These are phyloP conservation scores for Cecidostiba fungosa DNA, from an alignment of 2,888 invertebrate genomes.

Conservation along the genomic window DNA sequence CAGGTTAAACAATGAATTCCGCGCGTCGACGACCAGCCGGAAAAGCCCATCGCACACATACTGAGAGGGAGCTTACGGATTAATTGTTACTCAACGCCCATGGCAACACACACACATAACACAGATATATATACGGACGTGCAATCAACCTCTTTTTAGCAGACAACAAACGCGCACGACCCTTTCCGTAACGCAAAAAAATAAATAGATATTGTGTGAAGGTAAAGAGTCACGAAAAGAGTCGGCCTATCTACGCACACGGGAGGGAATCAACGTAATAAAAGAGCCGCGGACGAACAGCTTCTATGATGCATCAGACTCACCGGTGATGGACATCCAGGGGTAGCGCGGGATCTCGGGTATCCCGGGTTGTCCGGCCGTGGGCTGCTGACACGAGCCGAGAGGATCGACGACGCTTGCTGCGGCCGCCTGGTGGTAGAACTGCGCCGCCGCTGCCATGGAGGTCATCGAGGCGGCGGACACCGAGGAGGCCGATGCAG, in stretches of 20 bases:
- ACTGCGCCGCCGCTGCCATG: constrained; percentile 91
- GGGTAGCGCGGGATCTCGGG: constrained; percentile 96
- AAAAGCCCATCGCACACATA: constrained; percentile 1
- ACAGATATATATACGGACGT: background rate
- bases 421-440: constrained; percentile 91
- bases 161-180: too few species aligned
- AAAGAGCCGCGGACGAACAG: background rate
- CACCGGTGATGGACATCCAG: constrained; percentile 98
- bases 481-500: constrained; percentile 85
- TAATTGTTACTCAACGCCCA: background rate
- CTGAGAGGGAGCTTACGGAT: background rate
- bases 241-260: background rate
- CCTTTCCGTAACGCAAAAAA: background rate
- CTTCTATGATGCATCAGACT: constrained; percentile 76
- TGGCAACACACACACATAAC: background rate
- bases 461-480: constrained; percentile 84
- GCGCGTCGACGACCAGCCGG: constrained; percentile 26
- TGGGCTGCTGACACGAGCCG: constrained; percentile 89
- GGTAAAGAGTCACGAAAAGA: background rate
- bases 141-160: background rate
- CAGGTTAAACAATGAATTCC: constrained; percentile 34
- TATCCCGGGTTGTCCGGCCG: constrained; percentile 90
- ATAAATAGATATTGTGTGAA: background rate
- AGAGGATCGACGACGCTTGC: constrained; percentile 91
- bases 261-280: background rate